Conservation (phyloP, 1,140 invertebrate genomes). For the Cherax destructor region DNA sequence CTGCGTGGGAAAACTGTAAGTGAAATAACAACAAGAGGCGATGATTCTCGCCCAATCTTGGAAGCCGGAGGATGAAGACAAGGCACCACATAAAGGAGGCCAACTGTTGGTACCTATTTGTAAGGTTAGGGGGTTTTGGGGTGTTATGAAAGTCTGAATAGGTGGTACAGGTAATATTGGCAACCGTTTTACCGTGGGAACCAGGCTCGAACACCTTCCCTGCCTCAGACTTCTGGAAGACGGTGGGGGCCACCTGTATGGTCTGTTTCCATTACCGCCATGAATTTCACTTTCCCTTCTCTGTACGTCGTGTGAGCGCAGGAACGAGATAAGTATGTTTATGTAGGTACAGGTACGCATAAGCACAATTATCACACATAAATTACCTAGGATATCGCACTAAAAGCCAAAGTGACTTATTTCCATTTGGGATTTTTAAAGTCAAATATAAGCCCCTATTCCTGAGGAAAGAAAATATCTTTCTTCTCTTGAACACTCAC, state of each 20-base stretch:
- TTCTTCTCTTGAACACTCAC: too few relatives aligned
- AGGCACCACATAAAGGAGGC: not conserved
- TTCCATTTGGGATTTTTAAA: too few relatives aligned
- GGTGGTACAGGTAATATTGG: slow-evolving; percentile 57
- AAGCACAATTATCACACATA: too few relatives aligned
- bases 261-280: not conserved
- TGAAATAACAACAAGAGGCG: not conserved
- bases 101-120: slow-evolving; percentile 5
- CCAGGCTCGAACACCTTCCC: not conserved
- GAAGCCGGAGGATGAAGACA: not conserved
- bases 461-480: too few relatives aligned
- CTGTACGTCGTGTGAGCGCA: not conserved
- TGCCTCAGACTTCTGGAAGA: not conserved
- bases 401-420: too few relatives aligned
- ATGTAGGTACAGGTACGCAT: too few relatives aligned
- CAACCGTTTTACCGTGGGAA: slow-evolving; percentile 51
- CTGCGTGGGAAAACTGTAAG: not conserved
- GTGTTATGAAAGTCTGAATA: slow-evolving; percentile 40
- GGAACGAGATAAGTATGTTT: too few relatives aligned
- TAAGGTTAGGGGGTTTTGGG: not conserved
- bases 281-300: not conserved
- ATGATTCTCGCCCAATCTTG: not conserved
- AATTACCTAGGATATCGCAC: too few relatives aligned
- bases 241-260: not conserved
- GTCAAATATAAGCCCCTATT: too few relatives aligned